Conservation (phyloP, 2,888 invertebrate genomes). For the Parasteatoda lunata region DNA sequence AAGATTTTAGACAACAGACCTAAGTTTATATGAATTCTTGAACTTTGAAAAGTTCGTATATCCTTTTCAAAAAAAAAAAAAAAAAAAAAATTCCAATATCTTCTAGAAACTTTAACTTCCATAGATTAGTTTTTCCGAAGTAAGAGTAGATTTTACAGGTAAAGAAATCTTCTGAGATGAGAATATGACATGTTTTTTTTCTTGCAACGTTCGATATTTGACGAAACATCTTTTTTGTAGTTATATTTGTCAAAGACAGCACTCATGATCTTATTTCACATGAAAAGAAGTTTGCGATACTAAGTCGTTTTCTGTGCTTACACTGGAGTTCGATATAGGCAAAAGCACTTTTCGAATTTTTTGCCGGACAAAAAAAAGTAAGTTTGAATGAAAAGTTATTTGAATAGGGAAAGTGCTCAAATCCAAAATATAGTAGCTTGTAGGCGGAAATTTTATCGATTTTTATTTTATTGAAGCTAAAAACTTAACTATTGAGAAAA, state of each 20-base stretch:
- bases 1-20: too few relatives aligned
- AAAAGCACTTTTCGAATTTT: background rate
- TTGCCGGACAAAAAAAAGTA: background rate
- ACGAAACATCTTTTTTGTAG: constrained; percentile 15
- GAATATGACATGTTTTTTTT: background rate
- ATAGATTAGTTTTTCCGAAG: too few relatives aligned
- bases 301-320: constrained; percentile 2
- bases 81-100: too few relatives aligned
- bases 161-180: background rate
- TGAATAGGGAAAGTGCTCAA: background rate
- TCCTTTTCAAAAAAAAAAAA: too few relatives aligned
- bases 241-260: constrained; percentile 34
- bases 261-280: background rate
- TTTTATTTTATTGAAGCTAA: too few relatives aligned
- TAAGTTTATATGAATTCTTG: too few relatives aligned
- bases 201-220: background rate
- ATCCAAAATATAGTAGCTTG: background rate
- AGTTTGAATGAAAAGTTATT: background rate
- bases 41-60: too few relatives aligned
- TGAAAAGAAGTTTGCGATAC: background rate
- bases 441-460: too few relatives aligned
- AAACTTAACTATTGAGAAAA: too few relatives aligned
- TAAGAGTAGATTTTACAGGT: too few relatives aligned
- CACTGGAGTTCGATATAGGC: background rate
- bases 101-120: too few relatives aligned